Conservation (phyloP, 2,113 vertebrate genomes). For the Lycaon pictus region DNA sequence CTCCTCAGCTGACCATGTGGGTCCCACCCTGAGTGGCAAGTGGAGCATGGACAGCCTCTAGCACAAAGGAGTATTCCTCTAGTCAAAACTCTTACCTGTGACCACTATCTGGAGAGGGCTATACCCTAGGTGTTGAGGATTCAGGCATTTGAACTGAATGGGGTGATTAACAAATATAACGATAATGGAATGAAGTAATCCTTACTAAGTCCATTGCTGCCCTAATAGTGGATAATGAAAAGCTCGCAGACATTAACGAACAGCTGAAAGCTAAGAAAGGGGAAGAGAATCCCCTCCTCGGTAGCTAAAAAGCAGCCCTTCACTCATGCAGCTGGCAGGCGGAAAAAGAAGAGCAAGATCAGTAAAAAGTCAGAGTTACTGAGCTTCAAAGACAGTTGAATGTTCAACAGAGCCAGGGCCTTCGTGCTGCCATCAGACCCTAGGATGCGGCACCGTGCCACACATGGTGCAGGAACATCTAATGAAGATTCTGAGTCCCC, state of each 20-base stretch:
- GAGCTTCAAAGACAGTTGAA: constrained; percentile 7
- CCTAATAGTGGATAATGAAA: constrained; percentile 4
- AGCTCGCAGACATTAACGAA: background rate
- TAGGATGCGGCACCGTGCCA: background rate
- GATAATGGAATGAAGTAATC: constrained; percentile 9
- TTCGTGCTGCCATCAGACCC: background rate
- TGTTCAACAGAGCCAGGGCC: background rate
- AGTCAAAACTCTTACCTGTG: background rate
- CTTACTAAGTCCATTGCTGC: constrained; percentile 13
- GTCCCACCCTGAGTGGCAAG: background rate
- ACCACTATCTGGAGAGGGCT: background rate
- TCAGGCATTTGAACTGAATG: background rate
- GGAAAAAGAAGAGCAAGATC: background rate
- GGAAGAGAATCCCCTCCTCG: background rate
- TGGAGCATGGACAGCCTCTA: background rate
- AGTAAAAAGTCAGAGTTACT: background rate
- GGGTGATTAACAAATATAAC: background rate
- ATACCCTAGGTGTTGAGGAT: background rate
- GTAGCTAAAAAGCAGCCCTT: background rate
- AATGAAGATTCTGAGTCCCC: background rate
- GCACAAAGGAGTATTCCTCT: background rate
- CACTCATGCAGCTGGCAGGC: background rate
- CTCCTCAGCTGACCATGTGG: background rate
- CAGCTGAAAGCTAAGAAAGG: background rate
- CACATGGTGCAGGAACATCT: background rate